Conservation (phyloP, 2,113 vertebrate species). For the Campylomormyrus tamandua region DNA sequence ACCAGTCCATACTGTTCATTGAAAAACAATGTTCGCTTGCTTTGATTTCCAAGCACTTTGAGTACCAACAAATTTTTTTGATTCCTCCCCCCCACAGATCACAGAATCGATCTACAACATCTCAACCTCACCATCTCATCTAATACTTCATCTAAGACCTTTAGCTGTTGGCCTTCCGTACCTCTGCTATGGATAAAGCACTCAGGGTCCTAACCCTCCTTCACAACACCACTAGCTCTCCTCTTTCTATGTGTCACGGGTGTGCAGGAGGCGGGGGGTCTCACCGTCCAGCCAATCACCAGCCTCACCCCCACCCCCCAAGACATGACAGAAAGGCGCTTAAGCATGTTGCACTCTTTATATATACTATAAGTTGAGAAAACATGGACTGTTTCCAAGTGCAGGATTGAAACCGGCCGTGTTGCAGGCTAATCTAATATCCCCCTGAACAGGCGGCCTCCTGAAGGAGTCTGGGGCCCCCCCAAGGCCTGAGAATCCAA, state of each 20-base stretch:
- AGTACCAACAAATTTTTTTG: neutral
- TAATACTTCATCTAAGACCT: neutral
- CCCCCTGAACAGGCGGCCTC: constrained; percentile 32
- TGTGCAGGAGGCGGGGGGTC: neutral
- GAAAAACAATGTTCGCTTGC: constrained; percentile 7
- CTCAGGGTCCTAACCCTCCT: neutral
- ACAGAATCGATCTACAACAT: neutral
- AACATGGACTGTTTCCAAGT: constrained; percentile 20
- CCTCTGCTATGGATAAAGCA: neutral
- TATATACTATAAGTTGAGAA: neutral
- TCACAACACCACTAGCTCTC: neutral
- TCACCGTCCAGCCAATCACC: neutral
- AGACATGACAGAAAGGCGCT: neutral
- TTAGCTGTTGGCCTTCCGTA: neutral
- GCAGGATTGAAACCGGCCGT: constrained; percentile 25
- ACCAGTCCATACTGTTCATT: neutral
- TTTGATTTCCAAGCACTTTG: neutral
- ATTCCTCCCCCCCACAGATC: neutral
- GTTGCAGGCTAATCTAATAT: constrained; percentile 27
- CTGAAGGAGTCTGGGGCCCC: constrained; percentile 36
- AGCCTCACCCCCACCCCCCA: neutral
- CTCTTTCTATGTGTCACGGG: neutral
- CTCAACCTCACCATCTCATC: neutral
- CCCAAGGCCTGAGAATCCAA: constrained; percentile 35
- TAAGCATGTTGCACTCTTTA: neutral